A percentile compares a stretch with the other conserved stretches of the same genome.
phyloP scores from a whole-genome alignment of 2,797 vertebrate species.

The Cephalopachus bancanus region DNA sequence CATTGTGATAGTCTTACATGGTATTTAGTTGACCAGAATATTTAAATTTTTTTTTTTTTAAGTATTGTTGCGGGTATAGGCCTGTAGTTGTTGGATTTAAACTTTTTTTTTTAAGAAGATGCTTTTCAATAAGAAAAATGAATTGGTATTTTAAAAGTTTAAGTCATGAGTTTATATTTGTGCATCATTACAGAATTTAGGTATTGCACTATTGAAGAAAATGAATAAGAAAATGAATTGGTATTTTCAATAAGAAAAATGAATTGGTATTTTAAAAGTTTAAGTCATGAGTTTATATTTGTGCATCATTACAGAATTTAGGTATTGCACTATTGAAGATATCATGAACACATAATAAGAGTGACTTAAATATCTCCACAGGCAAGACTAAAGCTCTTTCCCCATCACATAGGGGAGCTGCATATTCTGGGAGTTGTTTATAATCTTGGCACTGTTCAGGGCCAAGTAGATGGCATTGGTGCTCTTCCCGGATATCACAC shows the following conservation, averaged over 20 bases:
- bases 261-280: constrained; percentile 35
- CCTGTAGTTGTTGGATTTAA: constrained; percentile 55
- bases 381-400: constrained; percentile 97
- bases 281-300: constrained; percentile 53
- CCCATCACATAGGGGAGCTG: constrained; percentile 96
- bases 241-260: constrained; percentile 54
- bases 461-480: constrained; percentile 89
- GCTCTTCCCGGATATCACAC: constrained; percentile 89
- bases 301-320: constrained; percentile 61
- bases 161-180: constrained; percentile 49
- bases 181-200: constrained; percentile 61
- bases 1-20: background rate
- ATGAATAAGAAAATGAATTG: too few relatives aligned
- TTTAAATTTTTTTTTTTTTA: constrained; percentile 37
- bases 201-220: constrained; percentile 56
- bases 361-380: constrained; percentile 91
- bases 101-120: constrained; percentile 44
- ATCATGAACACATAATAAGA: constrained; percentile 86
- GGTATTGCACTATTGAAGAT: constrained; percentile 57
- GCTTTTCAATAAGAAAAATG: constrained; percentile 46
- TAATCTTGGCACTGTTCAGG: constrained; percentile 93
- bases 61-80: background rate
- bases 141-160: constrained; percentile 45
- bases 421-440: constrained; percentile 96
- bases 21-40: constrained; percentile 41